Conservation (phyloP, 1,140 invertebrate genomes). For the Saccostrea cuccullata region DNA sequence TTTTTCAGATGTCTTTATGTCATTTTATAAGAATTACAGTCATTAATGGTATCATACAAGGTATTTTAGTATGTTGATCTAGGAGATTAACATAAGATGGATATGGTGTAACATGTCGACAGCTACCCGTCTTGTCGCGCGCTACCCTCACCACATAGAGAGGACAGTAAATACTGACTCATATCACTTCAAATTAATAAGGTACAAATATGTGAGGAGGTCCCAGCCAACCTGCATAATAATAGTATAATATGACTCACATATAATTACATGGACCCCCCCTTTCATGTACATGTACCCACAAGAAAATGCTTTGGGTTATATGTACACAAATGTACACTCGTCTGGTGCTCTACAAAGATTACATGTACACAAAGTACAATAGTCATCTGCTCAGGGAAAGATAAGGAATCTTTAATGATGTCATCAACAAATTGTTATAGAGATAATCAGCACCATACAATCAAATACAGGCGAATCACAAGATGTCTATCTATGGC, state of each 20-base stretch:
- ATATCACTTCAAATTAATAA: not conserved
- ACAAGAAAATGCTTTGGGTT: no score
- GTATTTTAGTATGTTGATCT: not conserved
- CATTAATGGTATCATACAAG: not conserved
- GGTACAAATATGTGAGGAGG: not conserved
- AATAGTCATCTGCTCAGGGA: not conserved
- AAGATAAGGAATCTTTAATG: conserved; percentile 25
- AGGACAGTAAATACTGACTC: not conserved
- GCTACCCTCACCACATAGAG: not conserved
- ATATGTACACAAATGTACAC: no score
- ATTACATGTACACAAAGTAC: not conserved
- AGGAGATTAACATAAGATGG: conserved; percentile 15
- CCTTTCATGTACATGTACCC: no score
- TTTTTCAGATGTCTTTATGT: not conserved
- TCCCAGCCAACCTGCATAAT: no score
- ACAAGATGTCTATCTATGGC: not conserved
- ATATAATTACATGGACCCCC: no score
- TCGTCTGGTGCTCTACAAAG: no score
- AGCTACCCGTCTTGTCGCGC: not conserved
- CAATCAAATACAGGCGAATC: not conserved
- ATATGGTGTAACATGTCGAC: conserved; percentile 16
- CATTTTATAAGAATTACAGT: not conserved
- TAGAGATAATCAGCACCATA: not conserved
- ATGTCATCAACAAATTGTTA: not conserved
- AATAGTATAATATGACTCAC: no score